These are phyloP conservation scores for Rhegmatorhina hoffmannsi DNA, from an alignment of 2,113 vertebrate species.

Conservation along the genomic window DNA sequence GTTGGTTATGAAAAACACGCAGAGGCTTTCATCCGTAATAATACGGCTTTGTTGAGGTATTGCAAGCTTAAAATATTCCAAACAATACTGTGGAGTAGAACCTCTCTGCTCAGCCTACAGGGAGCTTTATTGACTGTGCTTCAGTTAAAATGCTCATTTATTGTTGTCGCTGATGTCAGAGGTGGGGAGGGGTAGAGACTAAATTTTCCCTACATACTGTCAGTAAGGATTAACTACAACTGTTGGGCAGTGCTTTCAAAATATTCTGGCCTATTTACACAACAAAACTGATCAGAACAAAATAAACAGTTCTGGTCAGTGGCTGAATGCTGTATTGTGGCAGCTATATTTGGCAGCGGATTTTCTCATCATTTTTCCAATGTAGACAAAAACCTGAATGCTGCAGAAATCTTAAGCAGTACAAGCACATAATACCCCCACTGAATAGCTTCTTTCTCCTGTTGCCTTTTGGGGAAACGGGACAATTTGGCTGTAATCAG, in stretches of 20 bases:
- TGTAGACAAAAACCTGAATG: not conserved
- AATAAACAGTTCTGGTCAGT: not conserved
- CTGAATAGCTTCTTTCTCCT: not conserved
- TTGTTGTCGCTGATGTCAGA: not conserved
- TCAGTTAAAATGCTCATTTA: not conserved
- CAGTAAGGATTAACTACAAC: not conserved
- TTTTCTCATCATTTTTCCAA: not conserved
- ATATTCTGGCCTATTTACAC: constrained; percentile 41
- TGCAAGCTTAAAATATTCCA: not conserved
- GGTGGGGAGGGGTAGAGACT: not conserved
- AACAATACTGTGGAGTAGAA: not conserved
- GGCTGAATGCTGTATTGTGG: not conserved
- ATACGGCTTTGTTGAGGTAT: constrained; percentile 9
- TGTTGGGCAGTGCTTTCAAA: not conserved
- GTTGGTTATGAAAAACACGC: constrained; percentile 18
- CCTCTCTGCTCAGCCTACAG: not conserved
- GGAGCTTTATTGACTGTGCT: not conserved
- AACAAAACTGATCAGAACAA: constrained; percentile 8
- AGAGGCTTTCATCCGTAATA: not conserved
- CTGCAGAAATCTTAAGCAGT: not conserved
- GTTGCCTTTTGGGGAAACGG: not conserved
- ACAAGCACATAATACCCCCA: not conserved
- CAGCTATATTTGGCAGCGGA: not conserved
- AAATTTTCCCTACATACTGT: not conserved
- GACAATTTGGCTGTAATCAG: not conserved